Evolutionary conservation across 2,888 invertebrate genomes (phyloP), one percentile per base, ranked within the genome.

Genomic region (Sphecodes monilicornis): DNA sequence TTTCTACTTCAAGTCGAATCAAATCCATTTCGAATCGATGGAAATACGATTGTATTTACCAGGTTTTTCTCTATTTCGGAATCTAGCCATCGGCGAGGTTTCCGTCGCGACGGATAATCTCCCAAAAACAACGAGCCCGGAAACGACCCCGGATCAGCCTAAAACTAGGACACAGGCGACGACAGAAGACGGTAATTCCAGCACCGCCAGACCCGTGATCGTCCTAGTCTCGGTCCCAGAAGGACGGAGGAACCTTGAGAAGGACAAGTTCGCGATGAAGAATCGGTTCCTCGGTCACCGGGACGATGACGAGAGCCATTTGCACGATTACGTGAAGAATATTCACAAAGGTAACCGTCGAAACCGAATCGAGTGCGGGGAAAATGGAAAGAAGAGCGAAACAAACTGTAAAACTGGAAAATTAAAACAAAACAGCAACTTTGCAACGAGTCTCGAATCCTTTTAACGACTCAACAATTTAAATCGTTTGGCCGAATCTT

Each of bases 241-340:
- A 66, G 72, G 89, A 0, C 80, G 80, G 11, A 82, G 83, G 26
- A 84, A 84, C 13, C 3, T 72, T n/a, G 86, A 84, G 6, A 85
- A 84, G 22, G 85, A 64, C 16, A 86, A 88, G 43, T 88, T 89
- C 41, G 36, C 72, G 11, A 70, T 84, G 43, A 88, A 90, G 43
- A 82, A 85, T 39, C 36, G 79, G 3, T 85, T 87, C 18, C 39
- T 85, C 18, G 69, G 78, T 22, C 85, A 85, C 66, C 57, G n/a
- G 13, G 64, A 76, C 1, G 69, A 79, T 6, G 82, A 78, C 10
- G 68, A 80, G 36, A 41, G 54, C 8, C 16, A 64, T 60, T 75
- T 82, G 75, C 86, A 76, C 16, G 85, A 93, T 80, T 93, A 91
- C 76, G 91, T 92, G 0, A 92, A 93, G 60, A 93, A 90, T 41